Base-by-base conservation (phyloP, 2,888 invertebrate species). In the Tenthredo distinguenda region DNA sequence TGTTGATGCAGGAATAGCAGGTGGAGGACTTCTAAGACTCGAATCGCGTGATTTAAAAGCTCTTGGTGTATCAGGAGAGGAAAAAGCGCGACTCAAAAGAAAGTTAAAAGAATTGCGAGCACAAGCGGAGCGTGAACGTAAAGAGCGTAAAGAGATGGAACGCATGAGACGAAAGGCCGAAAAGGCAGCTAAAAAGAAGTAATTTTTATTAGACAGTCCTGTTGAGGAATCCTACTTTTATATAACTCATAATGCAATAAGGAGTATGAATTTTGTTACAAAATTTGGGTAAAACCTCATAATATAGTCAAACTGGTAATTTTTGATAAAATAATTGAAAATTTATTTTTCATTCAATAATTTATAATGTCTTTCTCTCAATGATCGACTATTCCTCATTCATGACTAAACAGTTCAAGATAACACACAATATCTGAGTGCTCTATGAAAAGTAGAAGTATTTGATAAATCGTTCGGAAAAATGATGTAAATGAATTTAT, bases 1-100 rank as follows among this genome's bases (percentile, higher is more conserved):
- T 93, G 96, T 97, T 84, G 97, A 98, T 90, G 96, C 98, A 90
- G 97, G 97, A 91, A 97, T 99, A 84, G 98, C 97, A 93, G 99
- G 99, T 31, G 95, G 96, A 55, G 96, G 97, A 84, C 95, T 99
- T 85, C 94, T 99, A 74, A 96, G 97, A 87, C 95, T 99, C 84
- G 98, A 99, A 92, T 98, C 98, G 0, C 96, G 97, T 86, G 98
- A 98, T 94, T 96, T 99, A 88, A 99, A 99, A 94, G 96, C 96
- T 88, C 95, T 98, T 74, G 97, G 97, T 74, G 96, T 98, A 77
- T 95, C 95, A 84, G 96, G 96, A 58, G 97, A 97, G 86, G 98
- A 98, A 93, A 98, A 98, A 93, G 96, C 96, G 87, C 96, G 97
- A 88, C 95, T 98, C 92, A 98, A 98, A 94, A 95, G 97, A 65